A percentile compares a stretch with the other conserved stretches of the same genome.
These are phyloP conservation scores for Drosophila sturtevanti DNA, from an alignment of 1,140 invertebrate genomes.

Conservation along the genomic window DNA sequence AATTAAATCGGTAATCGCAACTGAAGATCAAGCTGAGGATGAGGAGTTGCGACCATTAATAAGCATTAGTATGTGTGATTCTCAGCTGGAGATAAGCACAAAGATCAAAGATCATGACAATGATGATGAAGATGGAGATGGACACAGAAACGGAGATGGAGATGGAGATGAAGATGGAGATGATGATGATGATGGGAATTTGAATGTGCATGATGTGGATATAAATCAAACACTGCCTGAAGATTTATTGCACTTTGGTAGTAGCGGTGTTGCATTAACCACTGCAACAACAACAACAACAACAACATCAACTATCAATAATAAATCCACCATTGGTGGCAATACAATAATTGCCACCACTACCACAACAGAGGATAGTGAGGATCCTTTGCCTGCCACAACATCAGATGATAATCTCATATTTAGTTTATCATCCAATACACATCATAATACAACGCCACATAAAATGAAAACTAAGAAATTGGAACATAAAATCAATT, in stretches of 20 bases:
- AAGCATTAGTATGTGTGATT: conserved; percentile 71
- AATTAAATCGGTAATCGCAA: conserved; percentile 44
- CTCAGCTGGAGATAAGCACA: conserved; percentile 45
- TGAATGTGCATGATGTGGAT: conserved; percentile 1
- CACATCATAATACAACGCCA: conserved; percentile 9
- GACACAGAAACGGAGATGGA: not conserved
- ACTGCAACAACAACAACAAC: conserved; percentile 1
- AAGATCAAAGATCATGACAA: not conserved
- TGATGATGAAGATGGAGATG: not conserved
- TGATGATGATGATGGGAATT: not conserved
- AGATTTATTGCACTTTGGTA: conserved; percentile 63
- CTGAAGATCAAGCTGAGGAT: conserved; percentile 44
- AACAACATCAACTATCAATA: conserved; percentile 36
- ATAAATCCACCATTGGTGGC: conserved; percentile 28
- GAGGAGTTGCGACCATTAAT: conserved; percentile 67
- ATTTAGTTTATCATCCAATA: conserved; percentile 18
- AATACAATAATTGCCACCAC: conserved; percentile 6
- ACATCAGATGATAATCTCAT: conserved; percentile 71
- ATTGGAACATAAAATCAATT: conserved; percentile 78
- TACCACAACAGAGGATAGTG: conserved; percentile 72
- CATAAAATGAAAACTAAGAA: conserved; percentile 78
- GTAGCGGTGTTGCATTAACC: conserved; percentile 33
- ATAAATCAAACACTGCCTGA: conserved; percentile 54
- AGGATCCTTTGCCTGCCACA: conserved; percentile 72
- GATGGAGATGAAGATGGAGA: not conserved